Conservation (phyloP, 2,113 vertebrate species). For the Ammodramus savannarum region DNA sequence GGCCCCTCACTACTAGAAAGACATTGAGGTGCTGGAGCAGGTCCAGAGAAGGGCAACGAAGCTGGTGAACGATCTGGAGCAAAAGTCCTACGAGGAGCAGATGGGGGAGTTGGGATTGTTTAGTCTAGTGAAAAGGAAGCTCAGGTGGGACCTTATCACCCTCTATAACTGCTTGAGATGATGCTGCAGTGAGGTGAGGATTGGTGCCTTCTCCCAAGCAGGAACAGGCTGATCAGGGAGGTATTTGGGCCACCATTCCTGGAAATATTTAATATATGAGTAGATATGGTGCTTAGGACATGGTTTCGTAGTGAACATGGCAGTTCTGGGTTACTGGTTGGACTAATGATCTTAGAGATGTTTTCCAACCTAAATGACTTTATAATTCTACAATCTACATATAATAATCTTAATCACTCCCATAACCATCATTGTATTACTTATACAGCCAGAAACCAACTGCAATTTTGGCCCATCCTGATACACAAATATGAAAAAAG, state of each 20-base stretch:
- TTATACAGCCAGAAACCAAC: neutral
- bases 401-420: neutral
- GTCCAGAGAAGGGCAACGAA: neutral
- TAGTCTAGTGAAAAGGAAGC: neutral
- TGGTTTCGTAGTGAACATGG: rapidly evolving
- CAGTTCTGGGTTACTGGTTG: neutral
- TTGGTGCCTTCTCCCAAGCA: neutral
- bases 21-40: neutral
- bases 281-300: neutral
- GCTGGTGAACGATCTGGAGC: neutral
- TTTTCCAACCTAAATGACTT: neutral
- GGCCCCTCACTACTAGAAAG: neutral
- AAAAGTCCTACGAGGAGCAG: rapidly evolving
- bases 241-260: neutral
- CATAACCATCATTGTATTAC: rapidly evolving
- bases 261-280: neutral
- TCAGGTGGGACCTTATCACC: rapidly evolving
- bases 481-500: neutral
- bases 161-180: neutral
- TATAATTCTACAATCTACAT: neutral
- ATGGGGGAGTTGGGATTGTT: neutral
- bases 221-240: neutral
- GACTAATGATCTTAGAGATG: neutral
- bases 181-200: neutral
- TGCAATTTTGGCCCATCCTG: neutral